A percentile compares a stretch with the other conserved stretches of the same genome.
Evolutionary conservation across 2,797 vertebrate species (phyloP).

Genomic region (Sphaeramia orbicularis): DNA sequence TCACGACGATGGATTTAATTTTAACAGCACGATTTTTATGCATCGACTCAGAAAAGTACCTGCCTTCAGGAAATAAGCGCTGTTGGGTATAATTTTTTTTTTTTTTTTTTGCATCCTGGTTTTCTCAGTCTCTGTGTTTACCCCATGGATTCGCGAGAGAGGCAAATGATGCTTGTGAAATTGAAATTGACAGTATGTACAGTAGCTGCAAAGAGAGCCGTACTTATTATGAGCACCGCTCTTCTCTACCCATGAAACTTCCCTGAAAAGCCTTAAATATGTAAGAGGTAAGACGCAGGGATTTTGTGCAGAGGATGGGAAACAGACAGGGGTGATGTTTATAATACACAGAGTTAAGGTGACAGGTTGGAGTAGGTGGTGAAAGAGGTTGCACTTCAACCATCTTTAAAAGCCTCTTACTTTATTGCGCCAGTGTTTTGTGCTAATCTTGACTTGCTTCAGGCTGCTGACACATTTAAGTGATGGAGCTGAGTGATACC

Average conservation of each 20-base stretch:
- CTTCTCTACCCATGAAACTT: constrained; percentile 33
- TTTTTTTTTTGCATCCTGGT: constrained; percentile 36
- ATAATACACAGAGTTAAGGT: constrained; percentile 44
- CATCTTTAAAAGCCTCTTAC: constrained; percentile 33
- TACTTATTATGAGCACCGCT: constrained; percentile 66
- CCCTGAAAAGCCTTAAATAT: constrained; percentile 61
- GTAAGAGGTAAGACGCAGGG: constrained; percentile 19
- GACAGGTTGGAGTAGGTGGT: constrained; percentile 35
- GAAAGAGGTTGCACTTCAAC: constrained; percentile 21
- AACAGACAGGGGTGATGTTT: constrained; percentile 36
- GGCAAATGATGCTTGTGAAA: constrained; percentile 70
- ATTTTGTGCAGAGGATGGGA: constrained; percentile 24
- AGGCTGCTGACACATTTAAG: constrained; percentile 65
- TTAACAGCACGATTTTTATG: constrained; percentile 13
- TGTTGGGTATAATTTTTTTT: constrained; percentile 37
- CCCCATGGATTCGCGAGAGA: constrained; percentile 48
- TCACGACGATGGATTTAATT: constrained; percentile 18
- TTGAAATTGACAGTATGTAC: constrained; percentile 69
- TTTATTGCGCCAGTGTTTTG: constrained; percentile 41
- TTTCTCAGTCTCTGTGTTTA: constrained; percentile 44
- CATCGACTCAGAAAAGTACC: constrained; percentile 5
- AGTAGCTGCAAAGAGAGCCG: constrained; percentile 50
- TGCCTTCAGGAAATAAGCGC: constrained; percentile 10
- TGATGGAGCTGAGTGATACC: constrained; percentile 64
- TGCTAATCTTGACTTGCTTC: constrained; percentile 65